Base-by-base conservation (phyloP, 2,797 vertebrate species). In the Anas flavirostris region DNA sequence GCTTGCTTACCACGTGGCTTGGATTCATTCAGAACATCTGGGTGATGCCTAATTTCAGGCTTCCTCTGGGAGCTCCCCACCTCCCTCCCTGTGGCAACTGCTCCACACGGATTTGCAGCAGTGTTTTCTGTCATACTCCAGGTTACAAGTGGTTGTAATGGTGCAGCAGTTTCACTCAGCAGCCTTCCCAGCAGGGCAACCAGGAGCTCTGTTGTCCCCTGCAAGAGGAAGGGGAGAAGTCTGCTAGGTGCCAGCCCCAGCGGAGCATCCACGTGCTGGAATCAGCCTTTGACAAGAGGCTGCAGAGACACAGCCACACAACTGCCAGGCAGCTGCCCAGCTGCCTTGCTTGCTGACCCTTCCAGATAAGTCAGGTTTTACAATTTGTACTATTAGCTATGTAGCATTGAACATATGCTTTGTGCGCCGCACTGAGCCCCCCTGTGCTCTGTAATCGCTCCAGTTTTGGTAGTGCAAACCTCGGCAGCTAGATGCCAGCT, bases 291-390 rank as follows among this genome's bases (percentile, higher is more conserved):
- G 50, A 10, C 11, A 79, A 22, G 7, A 86, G 62, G 53, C 29
- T 81, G 80, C 73, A 81, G 58, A 89, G 28, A 74, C 17, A 25
- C n/a, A 88, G 41, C 22, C 53, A 9, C 7, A 46, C 35, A 88
- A 15, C 14, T 3, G 10, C 15, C 22, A 50, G 46, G 39, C 33
- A 90, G 37, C 17, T 0, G 1, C 31, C 17, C 74, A 82, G 75
- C 87, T 85, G 46, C 79, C 55, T 1, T 66, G 39, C 72, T 77
- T 56, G 52, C 33, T 93, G 89, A 85, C 84, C 76, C 59, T 74
- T 77, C 79, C 68, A 78, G 52, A 1, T 12, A 62, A 91, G 56
- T 12, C 87, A 83, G 68, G 48, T 41, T 44, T 26, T 67, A 44
- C 35, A 67, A 4, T 69, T 21, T 56, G 68, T 56, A 59, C 56